A percentile compares a stretch with the other conserved stretches of the same genome.
Evolutionary conservation across 2,113 vertebrate species (phyloP).

Genomic region (Camelus dromedarius): DNA sequence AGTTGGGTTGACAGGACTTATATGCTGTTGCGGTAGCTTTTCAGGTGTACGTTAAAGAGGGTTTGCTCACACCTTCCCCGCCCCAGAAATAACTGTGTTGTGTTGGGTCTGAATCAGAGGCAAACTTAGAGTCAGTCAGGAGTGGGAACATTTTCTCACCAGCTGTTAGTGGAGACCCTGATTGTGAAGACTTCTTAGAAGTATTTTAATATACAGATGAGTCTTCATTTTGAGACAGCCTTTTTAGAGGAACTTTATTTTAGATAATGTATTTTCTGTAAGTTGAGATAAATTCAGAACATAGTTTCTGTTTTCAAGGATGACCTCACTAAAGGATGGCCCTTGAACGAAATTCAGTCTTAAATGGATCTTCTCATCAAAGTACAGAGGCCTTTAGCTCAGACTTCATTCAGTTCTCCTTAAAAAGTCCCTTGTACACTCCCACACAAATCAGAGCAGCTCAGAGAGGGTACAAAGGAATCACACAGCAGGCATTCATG

Average conservation of each 20-base stretch:
- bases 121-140: not conserved
- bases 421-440: not conserved
- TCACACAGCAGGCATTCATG: not conserved
- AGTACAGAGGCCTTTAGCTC: not conserved
- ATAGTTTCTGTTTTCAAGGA: not conserved
- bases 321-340: not conserved
- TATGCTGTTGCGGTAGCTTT: not conserved
- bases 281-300: not conserved
- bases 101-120: slow-evolving; percentile 20
- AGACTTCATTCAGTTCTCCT: not conserved
- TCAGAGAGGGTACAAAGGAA: not conserved
- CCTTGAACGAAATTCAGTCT: not conserved
- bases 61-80: not conserved
- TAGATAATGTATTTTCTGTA: not conserved
- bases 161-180: not conserved
- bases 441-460: not conserved
- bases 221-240: not conserved
- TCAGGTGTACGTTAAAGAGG: not conserved
- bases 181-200: not conserved
- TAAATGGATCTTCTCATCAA: not conserved
- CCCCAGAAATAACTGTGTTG: not conserved
- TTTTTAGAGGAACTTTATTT: slow-evolving; percentile 36
- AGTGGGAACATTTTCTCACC: not conserved
- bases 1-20: not conserved
- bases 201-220: not conserved